Evolutionary conservation across 1,140 invertebrate genomes (phyloP), one percentile per base, ranked within the genome.

Genomic region (Drosophila paulistorum): DNA sequence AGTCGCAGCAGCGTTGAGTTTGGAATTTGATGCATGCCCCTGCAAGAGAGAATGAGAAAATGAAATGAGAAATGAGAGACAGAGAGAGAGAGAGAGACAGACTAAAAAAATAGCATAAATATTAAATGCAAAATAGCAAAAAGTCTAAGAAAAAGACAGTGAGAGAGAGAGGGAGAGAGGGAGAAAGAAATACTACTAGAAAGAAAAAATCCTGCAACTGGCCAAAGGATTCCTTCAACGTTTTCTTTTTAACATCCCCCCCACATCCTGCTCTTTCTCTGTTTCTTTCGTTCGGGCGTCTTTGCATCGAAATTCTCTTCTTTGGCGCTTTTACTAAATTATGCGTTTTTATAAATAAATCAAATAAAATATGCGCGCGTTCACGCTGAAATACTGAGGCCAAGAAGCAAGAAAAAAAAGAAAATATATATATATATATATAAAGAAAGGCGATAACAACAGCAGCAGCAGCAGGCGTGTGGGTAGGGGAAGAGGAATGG

Each of bases 351-450:
- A 68, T 77, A 86, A 86, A 86, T 86, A 86, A 86, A 86, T 86
- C 82, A 86, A 86, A 86, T 86, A 86, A 86, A 86, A 86, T 86
- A 86, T 86, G 82, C 82, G 75, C 82, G 82, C 82, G 82, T 86
- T 86, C 82, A 77, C 75, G 74, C 82, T 81, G 82, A 86, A 86
- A 30, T 68, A 70, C 64, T 77, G 66, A 79, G 69, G 66, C 74
- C 74, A 77, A 77, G 66, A 68, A 72, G 30, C 17, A 39, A 11
- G 60, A 71, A 68, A 68, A 71, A 66, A 75, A 33, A 62, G n/a
- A n/a, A n/a, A n/a, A n/a, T n/a, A n/a, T 17, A 17, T 17, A 17
- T 17, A 17, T 17, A 17, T 17, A 17, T 17, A 17, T 17, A 45
- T 17, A 17, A 65, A 63, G 42, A 57, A 54, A 65, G 42, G 63